phyloP scores from a whole-genome alignment of 2,888 invertebrate genomes.

The Campaea margaritaria region DNA sequence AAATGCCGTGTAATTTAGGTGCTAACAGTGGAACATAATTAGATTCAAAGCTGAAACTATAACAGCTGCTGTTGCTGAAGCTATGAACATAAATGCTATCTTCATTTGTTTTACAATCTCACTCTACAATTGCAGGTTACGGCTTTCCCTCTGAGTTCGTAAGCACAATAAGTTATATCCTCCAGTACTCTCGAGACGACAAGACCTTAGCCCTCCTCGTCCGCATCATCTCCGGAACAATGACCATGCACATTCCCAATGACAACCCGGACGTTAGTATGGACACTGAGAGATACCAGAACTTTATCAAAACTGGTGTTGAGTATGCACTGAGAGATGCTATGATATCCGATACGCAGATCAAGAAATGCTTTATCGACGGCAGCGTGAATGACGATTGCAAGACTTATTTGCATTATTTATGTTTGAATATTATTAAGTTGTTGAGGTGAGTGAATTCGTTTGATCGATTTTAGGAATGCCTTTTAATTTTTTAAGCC shows the following conservation, averaged over 20 bases:
- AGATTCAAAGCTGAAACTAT: too few species aligned
- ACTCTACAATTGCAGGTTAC: conserved; percentile 80
- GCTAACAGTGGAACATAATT: too few species aligned
- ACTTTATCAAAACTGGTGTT: conserved; percentile 69
- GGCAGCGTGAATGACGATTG: conserved; percentile 58
- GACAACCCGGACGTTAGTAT: conserved; percentile 66
- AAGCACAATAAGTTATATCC: conserved; percentile 85
- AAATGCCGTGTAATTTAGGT: too few species aligned
- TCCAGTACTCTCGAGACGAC: conserved; percentile 85
- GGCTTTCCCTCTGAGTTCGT: conserved; percentile 87
- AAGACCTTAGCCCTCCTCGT: conserved; percentile 87
- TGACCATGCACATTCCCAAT: conserved; percentile 73
- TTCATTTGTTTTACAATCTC: too few species aligned
- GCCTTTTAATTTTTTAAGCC: neutral
- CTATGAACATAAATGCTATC: too few species aligned
- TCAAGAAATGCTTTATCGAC: conserved; percentile 69
- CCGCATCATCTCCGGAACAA: conserved; percentile 86
- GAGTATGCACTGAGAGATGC: conserved; percentile 75
- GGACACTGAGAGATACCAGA: conserved; percentile 73
- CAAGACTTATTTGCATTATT: conserved; percentile 78
- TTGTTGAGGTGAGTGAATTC: conserved; percentile 63
- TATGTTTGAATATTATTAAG: conserved; percentile 74
- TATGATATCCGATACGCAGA: conserved; percentile 68
- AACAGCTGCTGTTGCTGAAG: too few species aligned
- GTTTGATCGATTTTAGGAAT: neutral